Evolutionary conservation across 2,888 invertebrate genomes (phyloP).

Genomic region (Pterobdella sp.): DNA sequence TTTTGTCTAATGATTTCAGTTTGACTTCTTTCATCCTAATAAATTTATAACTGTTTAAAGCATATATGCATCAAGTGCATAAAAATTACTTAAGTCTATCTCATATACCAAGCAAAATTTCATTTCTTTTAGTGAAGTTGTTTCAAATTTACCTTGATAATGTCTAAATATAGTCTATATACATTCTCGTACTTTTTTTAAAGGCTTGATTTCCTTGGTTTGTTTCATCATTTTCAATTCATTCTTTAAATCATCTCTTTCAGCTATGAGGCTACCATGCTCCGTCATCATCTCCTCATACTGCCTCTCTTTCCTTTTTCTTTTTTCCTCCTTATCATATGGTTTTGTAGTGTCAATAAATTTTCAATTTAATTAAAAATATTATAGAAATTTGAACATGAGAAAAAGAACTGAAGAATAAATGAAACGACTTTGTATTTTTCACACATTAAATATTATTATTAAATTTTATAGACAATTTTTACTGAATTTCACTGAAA

Average conservation of each 20-base stretch:
- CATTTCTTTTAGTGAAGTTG: too few relatives aligned
- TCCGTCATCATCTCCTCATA: not conserved
- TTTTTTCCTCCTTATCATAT: not conserved
- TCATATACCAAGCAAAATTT: too few relatives aligned
- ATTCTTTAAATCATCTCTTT: not conserved
- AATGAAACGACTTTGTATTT: not conserved
- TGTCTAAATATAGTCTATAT: too few relatives aligned
- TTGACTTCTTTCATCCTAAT: not conserved
- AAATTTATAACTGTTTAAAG: too few relatives aligned
- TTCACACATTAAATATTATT: not conserved
- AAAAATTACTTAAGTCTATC: too few relatives aligned
- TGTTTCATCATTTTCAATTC: not conserved
- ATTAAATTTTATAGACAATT: not conserved
- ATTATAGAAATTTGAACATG: not conserved
- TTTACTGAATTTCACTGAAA: too few relatives aligned
- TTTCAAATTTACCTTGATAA: too few relatives aligned
- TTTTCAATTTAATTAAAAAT: too few relatives aligned
- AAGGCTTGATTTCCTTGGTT: too few relatives aligned
- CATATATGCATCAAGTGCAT: too few relatives aligned
- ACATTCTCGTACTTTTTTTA: too few relatives aligned
- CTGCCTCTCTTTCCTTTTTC: constrained; percentile 2
- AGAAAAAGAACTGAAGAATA: not conserved
- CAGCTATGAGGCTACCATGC: not conserved
- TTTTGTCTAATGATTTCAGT: not conserved
- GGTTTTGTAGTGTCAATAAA: too few relatives aligned